phyloP scores from a whole-genome alignment of 2,113 vertebrate species.

The Lontra canadensis region DNA sequence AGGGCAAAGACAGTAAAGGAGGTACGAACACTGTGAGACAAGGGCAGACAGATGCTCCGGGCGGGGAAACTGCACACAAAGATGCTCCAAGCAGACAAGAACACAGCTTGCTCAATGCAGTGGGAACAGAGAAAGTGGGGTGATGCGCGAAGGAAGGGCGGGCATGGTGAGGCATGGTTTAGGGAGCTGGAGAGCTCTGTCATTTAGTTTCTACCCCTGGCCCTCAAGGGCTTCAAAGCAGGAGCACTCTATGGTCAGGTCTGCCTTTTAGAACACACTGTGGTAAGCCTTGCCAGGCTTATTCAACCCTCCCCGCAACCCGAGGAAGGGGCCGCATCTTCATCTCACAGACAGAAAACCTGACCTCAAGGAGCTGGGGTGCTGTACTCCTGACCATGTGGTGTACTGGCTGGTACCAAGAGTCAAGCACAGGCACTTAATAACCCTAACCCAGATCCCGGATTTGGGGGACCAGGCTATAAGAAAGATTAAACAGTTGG shows the following conservation, averaged over 20 bases:
- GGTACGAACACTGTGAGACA: accelerated
- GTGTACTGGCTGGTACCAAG: not conserved
- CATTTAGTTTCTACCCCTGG: not conserved
- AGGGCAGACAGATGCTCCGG: not conserved
- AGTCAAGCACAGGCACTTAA: not conserved
- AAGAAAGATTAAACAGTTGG: not conserved
- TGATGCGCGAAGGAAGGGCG: accelerated
- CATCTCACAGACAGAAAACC: not conserved
- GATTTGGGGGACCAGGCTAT: not conserved
- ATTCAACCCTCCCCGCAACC: not conserved
- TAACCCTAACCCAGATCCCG: no score
- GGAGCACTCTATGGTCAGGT: not conserved
- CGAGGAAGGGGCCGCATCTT: not conserved
- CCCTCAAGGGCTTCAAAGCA: not conserved
- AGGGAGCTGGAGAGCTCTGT: no score
- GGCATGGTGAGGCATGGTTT: accelerated
- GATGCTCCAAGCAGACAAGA: not conserved
- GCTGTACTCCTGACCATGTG: not conserved
- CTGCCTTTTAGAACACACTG: not conserved
- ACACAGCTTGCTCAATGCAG: accelerated
- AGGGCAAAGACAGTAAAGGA: not conserved
- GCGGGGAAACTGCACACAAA: accelerated
- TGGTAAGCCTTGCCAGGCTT: not conserved
- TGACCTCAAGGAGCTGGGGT: not conserved
- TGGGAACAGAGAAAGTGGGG: accelerated